Base-by-base conservation (phyloP, 2,888 invertebrate genomes). In the Blastobasis adustella region DNA sequence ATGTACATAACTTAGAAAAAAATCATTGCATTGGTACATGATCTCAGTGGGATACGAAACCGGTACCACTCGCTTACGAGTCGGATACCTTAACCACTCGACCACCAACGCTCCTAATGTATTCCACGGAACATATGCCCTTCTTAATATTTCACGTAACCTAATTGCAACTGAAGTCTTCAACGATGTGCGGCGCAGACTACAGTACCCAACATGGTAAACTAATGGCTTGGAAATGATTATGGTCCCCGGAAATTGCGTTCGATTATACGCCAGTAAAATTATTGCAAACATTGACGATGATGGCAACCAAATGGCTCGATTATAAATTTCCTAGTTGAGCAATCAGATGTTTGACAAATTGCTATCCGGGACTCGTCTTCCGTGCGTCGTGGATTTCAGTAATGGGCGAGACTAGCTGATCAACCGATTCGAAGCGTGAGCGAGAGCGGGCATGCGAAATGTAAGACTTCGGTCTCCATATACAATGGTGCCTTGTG, bases 171-270 rank as follows among this genome's bases (percentile, higher is more conserved):
- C 23, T 23, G 23, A 23, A 23, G 23, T 23, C 23, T 44, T 5
- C 10, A 38, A 8, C 23, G 7, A 38, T 10, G 37, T 23, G 8
- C 23, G n/a, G 37, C 38, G 36, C 38, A 46, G 5, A 46, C n/a
- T 41, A 10, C 23, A 36, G 41, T 47, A 39, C 41, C 40, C 36
- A 47, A 40, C 47, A 43, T 49, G n/a, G 49, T n/a, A 50, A 46
- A 41, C 63, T 67, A 71, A 71, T 66, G 62, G 66, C 65, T 69
- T 65, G 63, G 62, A 72, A 73, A 74, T 72, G 64, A 68, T 72
- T 72, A 67, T 51, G 73, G 71, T 70, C 67, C 69, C 73, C 74
- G 80, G 78, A 81, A 75, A 81, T 82, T 80, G 69, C 67, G 66
- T 71, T 67, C 64, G 69, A 73, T 75, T 69, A 71, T 72, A 67